phyloP scores from a whole-genome alignment of 2,113 vertebrate species.

The Paramisgurnus dabryanus region DNA sequence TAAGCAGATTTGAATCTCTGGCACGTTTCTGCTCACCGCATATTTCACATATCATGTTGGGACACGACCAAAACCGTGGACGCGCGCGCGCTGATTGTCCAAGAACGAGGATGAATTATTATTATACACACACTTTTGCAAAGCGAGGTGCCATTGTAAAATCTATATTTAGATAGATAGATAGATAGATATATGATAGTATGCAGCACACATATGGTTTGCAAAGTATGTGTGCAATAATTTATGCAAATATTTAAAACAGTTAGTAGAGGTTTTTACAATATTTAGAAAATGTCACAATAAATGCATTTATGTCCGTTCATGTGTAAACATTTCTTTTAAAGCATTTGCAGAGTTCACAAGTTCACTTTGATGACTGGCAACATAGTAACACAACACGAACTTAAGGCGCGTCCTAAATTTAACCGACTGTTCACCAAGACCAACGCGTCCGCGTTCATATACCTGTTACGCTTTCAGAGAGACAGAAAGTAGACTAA shows the following conservation, averaged over 20 bases:
- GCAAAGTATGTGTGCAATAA: too few relatives aligned
- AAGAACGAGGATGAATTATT: constrained; percentile 26
- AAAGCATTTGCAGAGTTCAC: background rate
- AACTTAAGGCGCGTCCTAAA: background rate
- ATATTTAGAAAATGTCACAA: too few relatives aligned
- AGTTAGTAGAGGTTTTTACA: too few relatives aligned
- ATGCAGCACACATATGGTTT: too few relatives aligned
- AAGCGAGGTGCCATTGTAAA: background rate
- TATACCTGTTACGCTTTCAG: background rate
- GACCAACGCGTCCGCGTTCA: too few relatives aligned
- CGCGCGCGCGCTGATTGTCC: constrained; percentile 60
- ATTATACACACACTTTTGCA: background rate
- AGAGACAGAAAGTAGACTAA: too few relatives aligned
- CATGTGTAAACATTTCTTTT: background rate
- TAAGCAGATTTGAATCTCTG: constrained; percentile 61
- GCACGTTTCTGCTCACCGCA: constrained; percentile 64
- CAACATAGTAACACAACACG: constrained; percentile 27
- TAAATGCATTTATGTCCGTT: background rate
- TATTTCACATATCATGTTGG: constrained; percentile 70
- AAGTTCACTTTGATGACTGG: background rate
- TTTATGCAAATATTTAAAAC: too few relatives aligned
- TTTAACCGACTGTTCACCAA: background rate
- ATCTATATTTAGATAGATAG: background rate
- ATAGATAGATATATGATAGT: too few relatives aligned
- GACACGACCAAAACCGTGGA: constrained; percentile 69